These are phyloP conservation scores for Prosopocoilus inquinatus DNA, from an alignment of 2,888 invertebrate species.

Conservation along the genomic window DNA sequence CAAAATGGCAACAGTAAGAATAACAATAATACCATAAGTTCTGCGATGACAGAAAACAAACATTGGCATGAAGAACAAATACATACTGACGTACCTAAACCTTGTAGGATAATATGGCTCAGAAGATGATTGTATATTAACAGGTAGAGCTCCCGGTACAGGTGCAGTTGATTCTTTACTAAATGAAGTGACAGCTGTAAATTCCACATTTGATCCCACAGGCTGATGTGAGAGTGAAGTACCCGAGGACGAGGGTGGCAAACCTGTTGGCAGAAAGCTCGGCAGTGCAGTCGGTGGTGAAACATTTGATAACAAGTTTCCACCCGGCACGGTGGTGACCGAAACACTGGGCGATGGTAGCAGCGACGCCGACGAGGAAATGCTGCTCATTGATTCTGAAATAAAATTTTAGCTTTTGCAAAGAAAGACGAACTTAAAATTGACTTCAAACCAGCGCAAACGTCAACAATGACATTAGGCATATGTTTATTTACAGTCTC, in stretches of 20 bases:
- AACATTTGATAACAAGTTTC: conserved; percentile 66
- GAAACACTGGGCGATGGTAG: conserved; percentile 51
- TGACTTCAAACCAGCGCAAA: background rate
- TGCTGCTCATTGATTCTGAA: conserved; percentile 48
- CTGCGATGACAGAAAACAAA: no score
- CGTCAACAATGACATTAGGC: conserved; percentile 3
- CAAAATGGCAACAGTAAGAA: no score
- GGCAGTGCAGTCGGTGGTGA: conserved; percentile 68
- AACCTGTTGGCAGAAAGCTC: conserved; percentile 57
- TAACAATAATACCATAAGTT: no score
- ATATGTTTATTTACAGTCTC: conserved; percentile 17
- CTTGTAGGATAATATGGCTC: conserved; percentile 45
- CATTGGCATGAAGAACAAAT: background rate
- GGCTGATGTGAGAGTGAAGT: background rate
- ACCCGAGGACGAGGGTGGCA: conserved; percentile 34
- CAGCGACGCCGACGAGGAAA: conserved; percentile 48
- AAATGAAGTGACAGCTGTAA: conserved; percentile 2
- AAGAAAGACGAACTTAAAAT: background rate
- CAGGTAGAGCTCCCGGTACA: conserved; percentile 10
- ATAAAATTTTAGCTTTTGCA: conserved; percentile 15
- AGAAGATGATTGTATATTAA: conserved; percentile 15
- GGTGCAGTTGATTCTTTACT: background rate
- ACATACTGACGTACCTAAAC: conserved; percentile 40
- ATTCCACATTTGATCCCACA: background rate
- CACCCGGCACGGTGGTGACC: conserved; percentile 44